phyloP scores from a whole-genome alignment of 2,797 vertebrate genomes.

The Astyanax mexicanus region DNA sequence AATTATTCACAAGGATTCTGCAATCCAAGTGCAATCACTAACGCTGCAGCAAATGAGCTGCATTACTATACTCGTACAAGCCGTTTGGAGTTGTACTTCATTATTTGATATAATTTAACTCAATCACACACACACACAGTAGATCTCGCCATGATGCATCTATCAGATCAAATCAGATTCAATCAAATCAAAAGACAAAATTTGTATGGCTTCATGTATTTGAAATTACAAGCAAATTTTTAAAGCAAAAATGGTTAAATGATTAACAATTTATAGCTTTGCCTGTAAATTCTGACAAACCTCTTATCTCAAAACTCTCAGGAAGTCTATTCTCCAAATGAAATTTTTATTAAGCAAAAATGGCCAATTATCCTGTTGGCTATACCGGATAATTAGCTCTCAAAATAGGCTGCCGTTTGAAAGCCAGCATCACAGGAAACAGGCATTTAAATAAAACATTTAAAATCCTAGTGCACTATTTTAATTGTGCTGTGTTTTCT shows the following conservation, averaged over 20 bases:
- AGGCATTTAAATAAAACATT: constrained; percentile 48
- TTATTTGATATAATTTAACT: constrained; percentile 33
- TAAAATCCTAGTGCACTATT: background rate
- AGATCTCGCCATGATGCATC: constrained; percentile 26
- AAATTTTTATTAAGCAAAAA: constrained; percentile 48
- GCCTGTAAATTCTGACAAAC: background rate
- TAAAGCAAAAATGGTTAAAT: too few species aligned
- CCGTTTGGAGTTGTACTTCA: constrained; percentile 5
- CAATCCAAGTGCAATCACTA: constrained; percentile 54
- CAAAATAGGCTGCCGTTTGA: constrained; percentile 33
- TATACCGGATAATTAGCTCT: constrained; percentile 39
- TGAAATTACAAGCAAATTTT: too few species aligned
- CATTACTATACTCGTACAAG: background rate
- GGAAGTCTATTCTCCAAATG: constrained; percentile 12
- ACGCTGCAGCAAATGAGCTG: constrained; percentile 2
- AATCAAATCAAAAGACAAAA: background rate
- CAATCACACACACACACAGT: background rate
- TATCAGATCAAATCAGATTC: too few species aligned
- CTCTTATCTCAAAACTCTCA: background rate
- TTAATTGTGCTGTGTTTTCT: constrained; percentile 8
- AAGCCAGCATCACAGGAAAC: constrained; percentile 22
- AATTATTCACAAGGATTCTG: constrained; percentile 42
- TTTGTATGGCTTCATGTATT: background rate
- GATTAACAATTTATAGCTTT: background rate
- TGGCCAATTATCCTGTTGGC: constrained; percentile 39